Conservation (phyloP, 2,888 invertebrate genomes). For the Rhodophaea formosa region DNA sequence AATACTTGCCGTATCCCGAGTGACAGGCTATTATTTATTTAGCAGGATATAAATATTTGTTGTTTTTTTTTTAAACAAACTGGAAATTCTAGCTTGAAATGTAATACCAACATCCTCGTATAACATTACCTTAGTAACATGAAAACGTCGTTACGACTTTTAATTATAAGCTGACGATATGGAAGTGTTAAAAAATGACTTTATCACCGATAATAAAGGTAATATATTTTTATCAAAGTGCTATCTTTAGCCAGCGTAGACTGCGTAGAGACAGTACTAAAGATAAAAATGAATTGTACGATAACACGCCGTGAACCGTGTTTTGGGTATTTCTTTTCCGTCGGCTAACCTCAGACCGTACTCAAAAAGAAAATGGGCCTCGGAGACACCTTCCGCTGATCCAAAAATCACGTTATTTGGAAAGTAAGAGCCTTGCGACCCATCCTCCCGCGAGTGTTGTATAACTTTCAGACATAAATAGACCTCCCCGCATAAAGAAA, state of each 20-base stretch:
- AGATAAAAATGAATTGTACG: neutral
- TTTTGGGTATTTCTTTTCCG: neutral
- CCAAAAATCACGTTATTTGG: slow-evolving; percentile 12
- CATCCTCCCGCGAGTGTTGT: slow-evolving; percentile 4
- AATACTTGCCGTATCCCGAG: too few relatives aligned
- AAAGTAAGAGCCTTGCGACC: slow-evolving; percentile 1
- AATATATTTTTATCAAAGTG: neutral
- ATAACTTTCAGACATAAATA: neutral
- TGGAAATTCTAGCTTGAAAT: too few relatives aligned
- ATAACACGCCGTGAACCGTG: neutral
- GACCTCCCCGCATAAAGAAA: too few relatives aligned
- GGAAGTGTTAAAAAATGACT: too few relatives aligned
- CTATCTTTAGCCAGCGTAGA: neutral
- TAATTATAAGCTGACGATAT: too few relatives aligned
- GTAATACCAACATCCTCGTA: too few relatives aligned
- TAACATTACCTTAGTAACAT: too few relatives aligned
- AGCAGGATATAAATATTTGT: too few relatives aligned
- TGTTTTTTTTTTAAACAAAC: too few relatives aligned
- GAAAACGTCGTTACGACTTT: too few relatives aligned
- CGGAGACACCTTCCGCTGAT: slow-evolving; percentile 6
- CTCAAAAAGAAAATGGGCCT: slow-evolving; percentile 7
- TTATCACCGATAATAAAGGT: too few relatives aligned
- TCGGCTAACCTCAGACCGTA: neutral
- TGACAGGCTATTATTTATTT: too few relatives aligned
- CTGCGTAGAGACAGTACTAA: neutral